These are phyloP conservation scores for Dasypolia templi DNA, from an alignment of 2,888 invertebrate genomes.

Conservation along the genomic window DNA sequence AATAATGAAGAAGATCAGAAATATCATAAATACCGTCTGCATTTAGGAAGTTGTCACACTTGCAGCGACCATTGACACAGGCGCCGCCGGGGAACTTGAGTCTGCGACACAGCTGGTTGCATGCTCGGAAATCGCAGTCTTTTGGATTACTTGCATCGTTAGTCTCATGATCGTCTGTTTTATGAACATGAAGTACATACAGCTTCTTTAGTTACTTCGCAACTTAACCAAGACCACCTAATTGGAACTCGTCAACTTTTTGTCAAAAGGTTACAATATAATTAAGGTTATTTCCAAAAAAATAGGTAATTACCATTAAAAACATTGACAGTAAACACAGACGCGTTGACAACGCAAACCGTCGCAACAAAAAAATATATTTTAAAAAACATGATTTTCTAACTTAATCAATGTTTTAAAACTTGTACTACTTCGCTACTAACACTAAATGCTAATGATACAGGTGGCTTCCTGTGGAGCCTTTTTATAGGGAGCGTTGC, in stretches of 20 bases:
- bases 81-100: slow-evolving; percentile 20
- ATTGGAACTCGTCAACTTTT: no score
- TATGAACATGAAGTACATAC: background rate
- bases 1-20: background rate
- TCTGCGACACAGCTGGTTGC: slow-evolving; percentile 7
- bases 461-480: background rate
- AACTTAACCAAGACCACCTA: background rate
- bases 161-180: slow-evolving; percentile 5
- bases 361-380: slow-evolving; percentile 36
- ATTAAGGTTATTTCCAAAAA: background rate
- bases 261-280: background rate
- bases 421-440: slow-evolving; percentile 8
- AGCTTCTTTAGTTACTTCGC: background rate
- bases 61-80: slow-evolving; percentile 50
- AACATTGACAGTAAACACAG: slow-evolving; percentile 45
- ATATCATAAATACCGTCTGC: background rate
- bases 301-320: slow-evolving; percentile 46
- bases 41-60: slow-evolving; percentile 16
- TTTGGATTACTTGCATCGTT: background rate
- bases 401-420: background rate
- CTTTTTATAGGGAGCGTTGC: slow-evolving; percentile 45
- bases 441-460: slow-evolving; percentile 16
- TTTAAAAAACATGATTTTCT: slow-evolving; percentile 48
- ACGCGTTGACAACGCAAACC: slow-evolving; percentile 47
- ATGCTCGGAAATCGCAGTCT: slow-evolving; percentile 14